Percentiles rank a stretch among this genome's conserved stretches.
Evolutionary conservation across 2,797 vertebrate species (phyloP).

Genomic region (Phaenicophaeus curvirostris): DNA sequence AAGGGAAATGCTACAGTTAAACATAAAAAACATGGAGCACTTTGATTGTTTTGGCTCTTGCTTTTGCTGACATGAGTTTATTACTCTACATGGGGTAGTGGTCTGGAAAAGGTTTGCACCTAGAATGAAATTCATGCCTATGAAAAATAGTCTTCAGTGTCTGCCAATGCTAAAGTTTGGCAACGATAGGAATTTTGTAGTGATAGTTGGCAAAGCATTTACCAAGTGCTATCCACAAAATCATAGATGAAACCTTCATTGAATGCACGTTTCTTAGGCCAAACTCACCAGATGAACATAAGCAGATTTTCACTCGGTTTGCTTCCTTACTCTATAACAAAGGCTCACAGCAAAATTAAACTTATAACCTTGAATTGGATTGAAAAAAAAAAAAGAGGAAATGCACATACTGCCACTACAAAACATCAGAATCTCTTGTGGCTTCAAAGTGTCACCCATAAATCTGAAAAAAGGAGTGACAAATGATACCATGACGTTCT

Average conservation of each 20-base stretch:
- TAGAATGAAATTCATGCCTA: not conserved
- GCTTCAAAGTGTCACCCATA: not conserved
- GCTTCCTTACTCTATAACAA: not conserved
- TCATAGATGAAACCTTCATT: rapidly evolving
- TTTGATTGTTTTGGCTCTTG: not conserved
- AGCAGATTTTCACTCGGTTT: not conserved
- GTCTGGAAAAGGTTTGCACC: rapidly evolving
- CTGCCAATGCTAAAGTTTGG: not conserved
- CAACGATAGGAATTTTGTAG: not conserved
- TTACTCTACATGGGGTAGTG: rapidly evolving
- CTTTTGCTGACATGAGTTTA: rapidly evolving
- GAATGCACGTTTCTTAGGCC: not conserved
- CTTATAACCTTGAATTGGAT: not conserved
- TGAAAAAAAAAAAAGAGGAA: not conserved
- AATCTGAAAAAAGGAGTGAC: not conserved
- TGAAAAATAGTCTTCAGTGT: not conserved
- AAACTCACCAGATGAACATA: not conserved
- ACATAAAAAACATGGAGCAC: rapidly evolving
- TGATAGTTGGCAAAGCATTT: not conserved
- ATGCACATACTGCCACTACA: not conserved
- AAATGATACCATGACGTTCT: rapidly evolving
- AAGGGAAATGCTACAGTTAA: too few species aligned
- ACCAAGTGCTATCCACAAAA: not conserved
- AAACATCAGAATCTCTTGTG: not conserved
- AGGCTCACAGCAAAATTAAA: not conserved